Percentiles rank a stretch among this genome's conserved stretches.
Conservation (phyloP, 2,888 invertebrate genomes). For the Parnassius orleans region DNA sequence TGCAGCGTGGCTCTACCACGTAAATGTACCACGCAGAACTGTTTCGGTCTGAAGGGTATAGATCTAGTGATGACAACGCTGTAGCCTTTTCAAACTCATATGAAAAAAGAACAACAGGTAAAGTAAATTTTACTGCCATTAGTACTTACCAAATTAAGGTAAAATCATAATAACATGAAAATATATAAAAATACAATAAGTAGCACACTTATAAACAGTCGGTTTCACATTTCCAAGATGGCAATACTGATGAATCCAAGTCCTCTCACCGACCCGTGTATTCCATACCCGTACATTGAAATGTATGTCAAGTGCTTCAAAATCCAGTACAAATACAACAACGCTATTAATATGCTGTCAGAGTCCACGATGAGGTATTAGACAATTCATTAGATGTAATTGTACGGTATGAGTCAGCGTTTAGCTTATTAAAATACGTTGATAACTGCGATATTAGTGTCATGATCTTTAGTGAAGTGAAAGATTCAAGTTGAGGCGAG, state of each 20-base stretch:
- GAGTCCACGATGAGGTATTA: constrained; percentile 58
- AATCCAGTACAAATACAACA: constrained; percentile 37
- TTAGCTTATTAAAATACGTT: constrained; percentile 35
- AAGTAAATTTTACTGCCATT: too few relatives aligned
- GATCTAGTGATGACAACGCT: too few relatives aligned
- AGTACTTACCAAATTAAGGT: too few relatives aligned
- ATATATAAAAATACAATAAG: background rate
- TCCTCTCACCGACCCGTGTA: constrained; percentile 31
- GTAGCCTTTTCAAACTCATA: too few relatives aligned
- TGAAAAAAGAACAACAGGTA: too few relatives aligned
- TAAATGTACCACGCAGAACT: too few relatives aligned
- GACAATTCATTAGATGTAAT: constrained; percentile 76
- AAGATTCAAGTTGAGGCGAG: constrained; percentile 13
- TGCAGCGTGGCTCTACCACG: too few relatives aligned
- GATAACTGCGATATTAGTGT: constrained; percentile 32
- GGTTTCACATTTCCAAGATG: constrained; percentile 32
- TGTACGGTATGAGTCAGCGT: constrained; percentile 68
- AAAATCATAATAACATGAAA: too few relatives aligned
- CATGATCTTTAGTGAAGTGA: constrained; percentile 13
- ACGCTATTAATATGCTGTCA: constrained; percentile 59
- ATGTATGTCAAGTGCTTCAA: constrained; percentile 37
- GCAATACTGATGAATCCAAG: constrained; percentile 30
- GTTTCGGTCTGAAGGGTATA: too few relatives aligned
- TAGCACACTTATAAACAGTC: background rate
- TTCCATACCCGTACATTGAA: constrained; percentile 24